These are phyloP conservation scores for Listrodromus nycthemerus DNA, from an alignment of 2,888 invertebrate genomes.

Conservation along the genomic window DNA sequence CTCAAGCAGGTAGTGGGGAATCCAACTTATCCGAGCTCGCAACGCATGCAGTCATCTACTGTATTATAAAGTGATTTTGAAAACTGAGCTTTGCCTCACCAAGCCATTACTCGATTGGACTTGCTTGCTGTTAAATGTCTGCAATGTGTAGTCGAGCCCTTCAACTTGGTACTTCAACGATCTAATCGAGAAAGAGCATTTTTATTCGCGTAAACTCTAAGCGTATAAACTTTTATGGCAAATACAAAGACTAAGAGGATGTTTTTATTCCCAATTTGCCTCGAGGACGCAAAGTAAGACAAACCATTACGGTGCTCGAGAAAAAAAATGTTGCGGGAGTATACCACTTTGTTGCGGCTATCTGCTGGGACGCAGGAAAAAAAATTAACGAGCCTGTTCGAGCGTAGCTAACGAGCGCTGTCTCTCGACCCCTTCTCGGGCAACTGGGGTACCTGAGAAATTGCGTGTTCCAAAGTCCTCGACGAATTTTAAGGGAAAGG, in stretches of 20 bases:
- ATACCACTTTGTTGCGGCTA: constrained; percentile 37
- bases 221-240: neutral
- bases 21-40: no score
- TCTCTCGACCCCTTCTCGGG: constrained; percentile 24
- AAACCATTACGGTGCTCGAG: constrained; percentile 5
- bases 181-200: no score
- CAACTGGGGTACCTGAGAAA: constrained; percentile 57
- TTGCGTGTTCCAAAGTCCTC: constrained; percentile 65
- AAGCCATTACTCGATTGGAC: no score
- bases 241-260: neutral
- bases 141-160: no score
- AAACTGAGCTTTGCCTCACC: no score
- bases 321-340: constrained; percentile 21
- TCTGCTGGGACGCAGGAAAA: constrained; percentile 30
- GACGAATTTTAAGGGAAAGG: constrained; percentile 74
- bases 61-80: no score
- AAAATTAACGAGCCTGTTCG: constrained; percentile 63
- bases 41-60: no score
- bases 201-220: no score
- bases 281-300: constrained; percentile 13
- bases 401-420: constrained; percentile 58
- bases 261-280: neutral
- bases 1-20: no score
- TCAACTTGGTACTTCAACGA: no score
- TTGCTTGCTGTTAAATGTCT: no score